Base-by-base conservation (phyloP, 1,140 invertebrate species). In the Trigoniulus corallinus region DNA sequence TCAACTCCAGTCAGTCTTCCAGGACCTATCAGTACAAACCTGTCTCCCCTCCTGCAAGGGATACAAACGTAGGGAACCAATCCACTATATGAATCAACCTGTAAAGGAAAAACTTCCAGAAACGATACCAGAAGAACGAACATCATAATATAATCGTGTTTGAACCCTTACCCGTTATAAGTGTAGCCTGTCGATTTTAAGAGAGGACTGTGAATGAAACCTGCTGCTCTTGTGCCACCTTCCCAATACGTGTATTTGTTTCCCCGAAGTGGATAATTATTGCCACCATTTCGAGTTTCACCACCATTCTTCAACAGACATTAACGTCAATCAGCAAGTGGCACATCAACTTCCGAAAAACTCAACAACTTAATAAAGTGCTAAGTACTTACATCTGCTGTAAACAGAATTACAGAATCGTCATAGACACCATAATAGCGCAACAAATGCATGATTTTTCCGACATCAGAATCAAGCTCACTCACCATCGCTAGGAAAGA, bases 201-300 rank as follows among this genome's bases (percentile, higher is more conserved):
- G 7, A 61, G 50, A 3, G 55, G 48, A 40, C 62, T 58, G 44
- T 65, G 59, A 1, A 68, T 61, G 58, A 68, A 67, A 7, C 61
- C 64, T 13, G 62, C 59, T 2, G 57, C 65, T 21, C 59, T 54
- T 20, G 65, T 66, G 3, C 70, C 70, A 20, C 70, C 71, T 51
- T 72, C 70, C 62, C 63, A 72, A 13, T 71, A 40, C 1, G 66
- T 64, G n/a, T 56, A 59, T 52, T 72, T 72, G 54, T 61, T 63
- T 4, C 70, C 70, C 42, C 69, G 46, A 0, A 71, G 57, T 0
- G 70, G 70, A 57, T 58, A 66, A 57, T 72, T 72, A 42, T 68
- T 69, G 7, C 67, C 69, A 15, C 68, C 68, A 23, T 55, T 59
- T 41, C 55, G 54, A 1, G 64, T 51, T 39, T 65, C 58, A 4